Base-by-base conservation (phyloP, 2,113 vertebrate genomes). In the Siphamia tubifer region DNA sequence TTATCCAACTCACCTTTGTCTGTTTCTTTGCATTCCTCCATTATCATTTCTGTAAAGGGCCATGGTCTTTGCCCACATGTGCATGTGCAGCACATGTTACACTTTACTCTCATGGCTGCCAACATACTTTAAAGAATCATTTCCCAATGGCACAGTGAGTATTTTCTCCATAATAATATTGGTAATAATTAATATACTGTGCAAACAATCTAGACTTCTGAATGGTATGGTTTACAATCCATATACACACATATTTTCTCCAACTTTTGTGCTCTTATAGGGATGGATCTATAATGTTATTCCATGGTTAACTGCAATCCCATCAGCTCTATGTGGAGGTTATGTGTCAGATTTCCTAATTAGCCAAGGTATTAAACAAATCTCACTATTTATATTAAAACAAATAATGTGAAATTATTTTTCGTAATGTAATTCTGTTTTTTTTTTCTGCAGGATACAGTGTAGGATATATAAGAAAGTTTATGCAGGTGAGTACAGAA, bases 91-190 rank as follows among this genome's bases (percentile, higher is more conserved):
- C 77, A 91, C 93, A 0, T 91, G 88, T 40, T 95, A 94, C 89
- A 92, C 91, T 1, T 86, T 98, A 15, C 83, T 98, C 20, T 98
- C 94, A 43, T 98, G 96, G 96, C 60, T 98, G 56, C 96, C 96
- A 0, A 96, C 94, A 1, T 98, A 94, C 89, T 98, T 98, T 20
- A 91, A 93, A 61, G 96, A 97, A 52, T 92, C 91, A 1, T 97
- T 93, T 77, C 95, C 95, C 0, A 64, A 93, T 1, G 89, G 94
- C 1, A 89, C 91, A 94, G 96, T 97, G 72, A 43, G 55, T 21
- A 1, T 30, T 19, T 47, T 6, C 8, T 24, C 4, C 24, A 1
- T 16, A 13, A 20, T 43, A 20, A 3, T 27, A 4, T 24, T 63
- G 4, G 15, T 31, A 8, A 15, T 15, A 2, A 20, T 8, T 45